Conservation (phyloP, 2,888 invertebrate species). For the Drosophila multiciliata region DNA sequence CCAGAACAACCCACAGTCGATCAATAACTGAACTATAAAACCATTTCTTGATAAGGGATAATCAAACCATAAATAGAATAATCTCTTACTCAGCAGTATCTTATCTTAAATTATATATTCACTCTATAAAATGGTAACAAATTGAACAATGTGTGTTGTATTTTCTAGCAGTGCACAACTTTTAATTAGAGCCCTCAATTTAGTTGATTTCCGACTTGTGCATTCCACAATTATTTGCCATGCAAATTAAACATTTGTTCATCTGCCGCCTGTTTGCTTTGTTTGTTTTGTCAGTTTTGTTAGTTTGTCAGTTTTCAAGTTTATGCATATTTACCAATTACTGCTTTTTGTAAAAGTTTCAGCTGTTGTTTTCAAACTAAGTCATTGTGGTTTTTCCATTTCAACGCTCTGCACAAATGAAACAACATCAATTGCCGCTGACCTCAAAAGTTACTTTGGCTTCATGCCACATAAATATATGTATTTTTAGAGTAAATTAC, state of each 20-base stretch:
- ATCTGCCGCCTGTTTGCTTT: constrained; percentile 15
- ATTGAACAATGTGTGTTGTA: background rate
- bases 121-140: background rate
- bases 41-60: background rate
- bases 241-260: constrained; percentile 24
- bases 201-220: background rate
- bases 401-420: constrained; percentile 47
- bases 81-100: background rate
- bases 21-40: constrained; percentile 1
- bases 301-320: constrained; percentile 34
- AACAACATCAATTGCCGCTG: constrained; percentile 35
- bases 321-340: constrained; percentile 57
- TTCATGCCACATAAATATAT: constrained; percentile 10
- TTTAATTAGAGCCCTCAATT: background rate
- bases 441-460: constrained; percentile 39
- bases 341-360: constrained; percentile 43
- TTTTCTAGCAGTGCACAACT: background rate
- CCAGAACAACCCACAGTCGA: constrained; percentile 29
- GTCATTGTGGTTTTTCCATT: constrained; percentile 61
- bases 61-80: background rate
- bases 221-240: constrained; percentile 5
- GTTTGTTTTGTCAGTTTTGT: constrained; percentile 4
- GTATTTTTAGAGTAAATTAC: constrained; percentile 21
- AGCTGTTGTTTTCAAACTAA: constrained; percentile 35
- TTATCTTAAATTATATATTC: background rate